Evolutionary conservation across 2,113 vertebrate species (phyloP).

Genomic region (Turdus rufiventris): DNA sequence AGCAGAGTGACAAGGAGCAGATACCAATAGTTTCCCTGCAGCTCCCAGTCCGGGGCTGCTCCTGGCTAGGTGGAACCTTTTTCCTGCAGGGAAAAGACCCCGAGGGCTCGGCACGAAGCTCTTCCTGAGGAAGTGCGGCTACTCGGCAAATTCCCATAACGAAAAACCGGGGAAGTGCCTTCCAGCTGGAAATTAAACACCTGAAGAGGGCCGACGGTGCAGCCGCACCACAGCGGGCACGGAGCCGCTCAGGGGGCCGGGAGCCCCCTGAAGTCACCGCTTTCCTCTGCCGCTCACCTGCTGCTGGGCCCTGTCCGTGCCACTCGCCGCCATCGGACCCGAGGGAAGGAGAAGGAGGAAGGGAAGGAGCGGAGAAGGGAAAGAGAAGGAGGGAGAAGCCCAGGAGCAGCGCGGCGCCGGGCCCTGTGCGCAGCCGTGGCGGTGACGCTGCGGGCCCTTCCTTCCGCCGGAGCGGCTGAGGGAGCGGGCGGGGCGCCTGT

Average conservation of each 20-base stretch:
- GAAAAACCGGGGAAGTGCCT: not conserved
- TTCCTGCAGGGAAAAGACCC: not conserved
- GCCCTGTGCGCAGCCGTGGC: not conserved
- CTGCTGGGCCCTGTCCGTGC: not conserved
- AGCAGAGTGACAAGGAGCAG: not conserved
- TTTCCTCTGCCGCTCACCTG: not conserved
- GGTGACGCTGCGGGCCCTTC: not conserved
- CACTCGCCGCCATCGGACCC: not conserved
- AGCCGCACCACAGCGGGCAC: fast-evolving
- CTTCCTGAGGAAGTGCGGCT: fast-evolving
- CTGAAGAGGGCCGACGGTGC: fast-evolving
- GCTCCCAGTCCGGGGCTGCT: not conserved
- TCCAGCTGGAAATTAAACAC: fast-evolving
- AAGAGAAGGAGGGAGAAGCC: fast-evolving
- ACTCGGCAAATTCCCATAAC: not conserved
- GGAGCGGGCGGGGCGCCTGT: fast-evolving
- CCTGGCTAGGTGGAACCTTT: fast-evolving
- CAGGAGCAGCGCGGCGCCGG: not conserved
- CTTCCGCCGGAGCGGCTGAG: not conserved
- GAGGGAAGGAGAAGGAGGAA: not conserved
- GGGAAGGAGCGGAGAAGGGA: too few relatives aligned
- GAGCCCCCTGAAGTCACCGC: not conserved
- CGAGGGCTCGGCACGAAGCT: too few relatives aligned
- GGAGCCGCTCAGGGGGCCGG: not conserved
- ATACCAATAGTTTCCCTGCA: not conserved